Evolutionary conservation across 2,113 vertebrate genomes (phyloP), one percentile per base, ranked within the genome.

Genomic region (Sapayoa aenigma): DNA sequence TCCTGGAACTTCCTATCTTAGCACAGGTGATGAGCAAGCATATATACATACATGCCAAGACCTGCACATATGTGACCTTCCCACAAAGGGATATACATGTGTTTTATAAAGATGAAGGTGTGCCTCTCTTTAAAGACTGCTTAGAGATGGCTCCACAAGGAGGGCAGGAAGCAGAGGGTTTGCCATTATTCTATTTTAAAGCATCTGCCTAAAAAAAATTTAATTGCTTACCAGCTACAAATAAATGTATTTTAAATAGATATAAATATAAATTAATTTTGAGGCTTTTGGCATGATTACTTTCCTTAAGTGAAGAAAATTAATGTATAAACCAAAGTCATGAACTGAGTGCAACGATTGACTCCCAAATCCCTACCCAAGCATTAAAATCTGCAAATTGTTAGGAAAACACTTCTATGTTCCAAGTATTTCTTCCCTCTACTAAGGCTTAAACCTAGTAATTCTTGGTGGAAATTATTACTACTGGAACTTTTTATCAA

Each of bases 221-320:
- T 76, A 93, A 95, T 84, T 92, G 86, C 35, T 63, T 49, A 69
- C 20, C 52, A 72, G 55, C 78, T 88, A 77, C 74, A 74, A 94
- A 18, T 65, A 66, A 91, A 93, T 59, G 27, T 67, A 27, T 72
- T 95, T 66, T 73, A 87, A 77, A 62, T 4, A 9, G 80, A 84
- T 55, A 77, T 77, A 94, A 93, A 84, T 89, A 78, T 3, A 62
- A 56, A 92, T 73, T 71, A 20, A 63, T 86, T 77, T 67, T 69
- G 65, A 94, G 47, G 44, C 50, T 90, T 79, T 5, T 53, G 25
- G 67, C 31, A 50, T n/a, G 8, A 63, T 94, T 96, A 89, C 28
- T 76, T 93, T 74, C 62, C 60, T 72, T 82, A 92, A 73, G 33
- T 84, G 85, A 80, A 8, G 87, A 91, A 95, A 96, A 94, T 81